A percentile compares a stretch with the other conserved stretches of the same genome.
Conservation (phyloP, 2,113 vertebrate species). For the Corythornis madagascariensis region DNA sequence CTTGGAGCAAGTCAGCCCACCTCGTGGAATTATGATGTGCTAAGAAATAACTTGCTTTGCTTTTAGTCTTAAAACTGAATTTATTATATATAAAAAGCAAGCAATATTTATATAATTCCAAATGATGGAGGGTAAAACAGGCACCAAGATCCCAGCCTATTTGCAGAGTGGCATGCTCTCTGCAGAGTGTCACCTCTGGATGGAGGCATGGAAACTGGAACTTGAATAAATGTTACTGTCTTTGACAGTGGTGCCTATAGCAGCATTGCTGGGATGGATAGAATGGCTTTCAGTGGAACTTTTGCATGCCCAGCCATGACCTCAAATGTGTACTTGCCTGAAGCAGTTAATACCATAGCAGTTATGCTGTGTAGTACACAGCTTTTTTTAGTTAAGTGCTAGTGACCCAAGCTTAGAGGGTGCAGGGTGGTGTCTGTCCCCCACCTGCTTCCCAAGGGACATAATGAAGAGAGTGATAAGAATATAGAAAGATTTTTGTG, state of each 20-base stretch:
- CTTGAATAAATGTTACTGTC: fast-evolving
- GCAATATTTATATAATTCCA: not conserved
- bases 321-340: not conserved
- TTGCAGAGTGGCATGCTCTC: not conserved
- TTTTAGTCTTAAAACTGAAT: not conserved
- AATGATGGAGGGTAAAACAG: not conserved
- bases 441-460: not conserved
- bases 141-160: not conserved
- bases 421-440: not conserved
- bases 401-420: not conserved
- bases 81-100: not conserved
- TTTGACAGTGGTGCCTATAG: fast-evolving
- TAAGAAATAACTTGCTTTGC: not conserved
- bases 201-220: not conserved
- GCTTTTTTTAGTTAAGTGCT: not conserved
- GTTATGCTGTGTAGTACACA: not conserved
- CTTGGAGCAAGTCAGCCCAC: not conserved
- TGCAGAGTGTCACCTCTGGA: not conserved
- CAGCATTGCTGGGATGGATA: not conserved
- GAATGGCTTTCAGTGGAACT: not conserved
- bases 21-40: not conserved
- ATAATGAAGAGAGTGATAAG: not conserved
- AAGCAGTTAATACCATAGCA: not conserved
- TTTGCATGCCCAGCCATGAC: not conserved
- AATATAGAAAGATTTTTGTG: not conserved